Evolutionary conservation across 2,888 invertebrate species (phyloP).

Genomic region (Operophtera brumata): DNA sequence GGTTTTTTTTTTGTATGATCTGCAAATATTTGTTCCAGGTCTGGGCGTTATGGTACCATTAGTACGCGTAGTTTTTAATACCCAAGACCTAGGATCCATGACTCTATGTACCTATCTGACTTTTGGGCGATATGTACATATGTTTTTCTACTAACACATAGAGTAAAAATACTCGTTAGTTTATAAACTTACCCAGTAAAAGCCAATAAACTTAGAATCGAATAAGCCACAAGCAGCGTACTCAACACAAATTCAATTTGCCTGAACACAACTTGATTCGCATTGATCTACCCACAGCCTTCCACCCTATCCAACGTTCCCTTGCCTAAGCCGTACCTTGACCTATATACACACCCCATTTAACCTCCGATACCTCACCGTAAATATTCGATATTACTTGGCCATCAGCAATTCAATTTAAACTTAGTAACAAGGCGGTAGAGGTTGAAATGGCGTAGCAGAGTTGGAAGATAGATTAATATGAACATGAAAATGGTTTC

Average conservation of each 20-base stretch:
- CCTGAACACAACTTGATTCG: constrained; percentile 36
- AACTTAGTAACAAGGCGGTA: constrained; percentile 25
- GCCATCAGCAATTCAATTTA: constrained; percentile 22
- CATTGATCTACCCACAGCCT: constrained; percentile 38
- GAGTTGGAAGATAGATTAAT: constrained; percentile 19
- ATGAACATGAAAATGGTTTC: constrained; percentile 28
- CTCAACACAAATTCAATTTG: constrained; percentile 23
- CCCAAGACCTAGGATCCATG: too few species aligned
- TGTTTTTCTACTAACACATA: too few species aligned
- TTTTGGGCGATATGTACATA: too few species aligned
- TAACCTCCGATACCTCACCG: constrained; percentile 42
- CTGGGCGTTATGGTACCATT: too few species aligned
- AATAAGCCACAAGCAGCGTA: constrained; percentile 3
- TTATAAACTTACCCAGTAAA: not conserved
- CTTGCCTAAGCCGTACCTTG: constrained; percentile 51
- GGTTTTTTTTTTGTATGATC: too few species aligned
- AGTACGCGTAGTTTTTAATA: too few species aligned
- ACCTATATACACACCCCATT: constrained; percentile 52
- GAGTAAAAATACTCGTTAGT: not conserved
- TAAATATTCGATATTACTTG: constrained; percentile 38
- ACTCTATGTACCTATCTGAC: too few species aligned
- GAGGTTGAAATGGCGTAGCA: constrained; percentile 13
- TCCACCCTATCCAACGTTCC: constrained; percentile 42
- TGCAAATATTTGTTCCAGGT: too few species aligned
- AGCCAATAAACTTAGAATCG: constrained; percentile 3